These are phyloP conservation scores for Cichladusa arquata DNA, from an alignment of 2,113 vertebrate species.

Conservation along the genomic window DNA sequence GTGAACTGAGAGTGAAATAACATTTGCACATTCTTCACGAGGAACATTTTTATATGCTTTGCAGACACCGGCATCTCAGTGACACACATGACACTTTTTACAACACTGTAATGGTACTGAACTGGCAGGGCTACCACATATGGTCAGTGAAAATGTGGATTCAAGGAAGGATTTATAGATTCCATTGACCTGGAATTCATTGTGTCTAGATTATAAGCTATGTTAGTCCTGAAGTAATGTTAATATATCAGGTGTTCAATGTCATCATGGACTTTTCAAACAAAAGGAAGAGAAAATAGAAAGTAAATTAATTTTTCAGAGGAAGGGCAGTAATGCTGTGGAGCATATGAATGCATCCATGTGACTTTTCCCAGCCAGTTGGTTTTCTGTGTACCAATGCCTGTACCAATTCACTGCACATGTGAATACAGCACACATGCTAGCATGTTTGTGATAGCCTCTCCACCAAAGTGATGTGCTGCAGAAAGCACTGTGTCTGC, in stretches of 20 bases:
- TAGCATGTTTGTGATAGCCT: not conserved
- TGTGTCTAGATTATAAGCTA: not conserved
- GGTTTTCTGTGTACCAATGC: not conserved
- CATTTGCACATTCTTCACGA: accelerated
- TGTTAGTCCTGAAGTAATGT: not conserved
- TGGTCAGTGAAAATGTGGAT: not conserved
- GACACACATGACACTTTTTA: not conserved
- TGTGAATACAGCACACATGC: not conserved
- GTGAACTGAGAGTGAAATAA: not conserved
- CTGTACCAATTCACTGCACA: no score
- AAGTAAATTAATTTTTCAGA: not conserved
- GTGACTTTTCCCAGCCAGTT: not conserved
- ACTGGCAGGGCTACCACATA: not conserved
- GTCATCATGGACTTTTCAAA: not conserved
- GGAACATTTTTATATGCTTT: not conserved
- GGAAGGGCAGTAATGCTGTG: not conserved
- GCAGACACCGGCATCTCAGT: not conserved
- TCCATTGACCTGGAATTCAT: not conserved
- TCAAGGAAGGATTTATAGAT: not conserved
- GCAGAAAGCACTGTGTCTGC: not conserved
- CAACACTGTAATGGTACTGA: not conserved
- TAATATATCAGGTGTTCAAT: not conserved
- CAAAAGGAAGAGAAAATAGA: not conserved
- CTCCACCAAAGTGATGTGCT: not conserved
- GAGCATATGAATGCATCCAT: no score